Conservation (phyloP, 2,113 vertebrate genomes). For the Parotia lawesii region DNA sequence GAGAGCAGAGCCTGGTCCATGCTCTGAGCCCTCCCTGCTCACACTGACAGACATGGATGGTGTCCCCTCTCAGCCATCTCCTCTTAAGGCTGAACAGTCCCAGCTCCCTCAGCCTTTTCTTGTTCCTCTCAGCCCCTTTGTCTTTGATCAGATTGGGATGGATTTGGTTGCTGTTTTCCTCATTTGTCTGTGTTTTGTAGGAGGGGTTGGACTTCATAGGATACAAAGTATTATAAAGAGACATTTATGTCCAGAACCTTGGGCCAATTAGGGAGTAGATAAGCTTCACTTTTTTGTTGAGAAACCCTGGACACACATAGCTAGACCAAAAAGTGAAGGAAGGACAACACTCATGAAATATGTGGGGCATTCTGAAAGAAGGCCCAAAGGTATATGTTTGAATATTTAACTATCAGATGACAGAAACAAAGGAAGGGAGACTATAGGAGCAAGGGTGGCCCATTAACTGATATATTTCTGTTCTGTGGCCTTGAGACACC, state of each 20-base stretch:
- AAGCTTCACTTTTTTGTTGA: background rate
- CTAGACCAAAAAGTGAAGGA: background rate
- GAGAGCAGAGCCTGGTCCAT: background rate
- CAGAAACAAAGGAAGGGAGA: background rate
- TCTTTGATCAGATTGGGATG: background rate
- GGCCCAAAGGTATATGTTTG: background rate
- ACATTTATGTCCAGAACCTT: background rate
- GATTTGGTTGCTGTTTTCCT: background rate
- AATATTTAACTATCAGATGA: background rate
- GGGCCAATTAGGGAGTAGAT: background rate
- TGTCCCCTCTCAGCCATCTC: background rate
- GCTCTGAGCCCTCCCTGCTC: background rate
- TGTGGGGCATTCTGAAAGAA: background rate
- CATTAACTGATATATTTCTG: background rate
- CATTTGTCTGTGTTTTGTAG: background rate
- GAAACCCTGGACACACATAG: background rate
- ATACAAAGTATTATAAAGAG: background rate
- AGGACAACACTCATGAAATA: background rate
- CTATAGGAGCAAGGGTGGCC: background rate
- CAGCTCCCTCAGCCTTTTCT: background rate
- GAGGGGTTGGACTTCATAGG: background rate
- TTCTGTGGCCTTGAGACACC: background rate
- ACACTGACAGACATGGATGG: background rate
- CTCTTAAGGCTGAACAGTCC: background rate
- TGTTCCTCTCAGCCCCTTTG: background rate